phyloP scores from a whole-genome alignment of 2,888 invertebrate species.

The Lycocerus yunnanus region DNA sequence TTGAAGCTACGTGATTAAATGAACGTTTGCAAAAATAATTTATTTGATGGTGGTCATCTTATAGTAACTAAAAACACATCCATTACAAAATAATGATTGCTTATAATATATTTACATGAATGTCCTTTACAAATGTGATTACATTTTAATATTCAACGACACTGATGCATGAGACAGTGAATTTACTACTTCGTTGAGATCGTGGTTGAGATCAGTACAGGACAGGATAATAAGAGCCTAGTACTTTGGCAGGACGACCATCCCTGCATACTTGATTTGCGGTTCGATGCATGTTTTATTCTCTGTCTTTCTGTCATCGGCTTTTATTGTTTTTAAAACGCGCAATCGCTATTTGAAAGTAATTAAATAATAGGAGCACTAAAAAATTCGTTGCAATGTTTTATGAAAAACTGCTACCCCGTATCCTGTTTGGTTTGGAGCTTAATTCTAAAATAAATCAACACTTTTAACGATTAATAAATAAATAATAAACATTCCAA shows the following conservation, averaged over 20 bases:
- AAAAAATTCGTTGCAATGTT: neutral
- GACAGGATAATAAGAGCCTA: conserved; percentile 37
- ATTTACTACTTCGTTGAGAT: conserved; percentile 45
- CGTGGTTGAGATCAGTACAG: conserved; percentile 32
- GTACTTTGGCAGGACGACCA: conserved; percentile 33
- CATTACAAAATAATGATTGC: conserved; percentile 13
- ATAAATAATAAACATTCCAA: too few relatives aligned
- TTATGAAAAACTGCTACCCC: neutral
- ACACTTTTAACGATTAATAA: neutral
- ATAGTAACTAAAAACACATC: neutral
- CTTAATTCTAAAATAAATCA: neutral
- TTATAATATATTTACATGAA: conserved; percentile 40
- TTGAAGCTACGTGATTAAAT: neutral
- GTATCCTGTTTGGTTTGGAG: neutral
- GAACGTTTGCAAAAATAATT: neutral
- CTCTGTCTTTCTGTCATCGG: conserved; percentile 30
- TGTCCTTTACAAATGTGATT: conserved; percentile 53
- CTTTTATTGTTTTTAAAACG: conserved; percentile 46
- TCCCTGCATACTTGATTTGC: conserved; percentile 40
- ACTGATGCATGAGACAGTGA: conserved; percentile 45
- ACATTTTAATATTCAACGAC: conserved; percentile 53
- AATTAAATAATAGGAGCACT: neutral
- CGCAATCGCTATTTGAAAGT: conserved; percentile 40
- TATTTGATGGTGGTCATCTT: neutral
- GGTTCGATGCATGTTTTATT: conserved; percentile 38